Conservation (phyloP, 1,140 invertebrate genomes). For the Archivesica marissinica region DNA sequence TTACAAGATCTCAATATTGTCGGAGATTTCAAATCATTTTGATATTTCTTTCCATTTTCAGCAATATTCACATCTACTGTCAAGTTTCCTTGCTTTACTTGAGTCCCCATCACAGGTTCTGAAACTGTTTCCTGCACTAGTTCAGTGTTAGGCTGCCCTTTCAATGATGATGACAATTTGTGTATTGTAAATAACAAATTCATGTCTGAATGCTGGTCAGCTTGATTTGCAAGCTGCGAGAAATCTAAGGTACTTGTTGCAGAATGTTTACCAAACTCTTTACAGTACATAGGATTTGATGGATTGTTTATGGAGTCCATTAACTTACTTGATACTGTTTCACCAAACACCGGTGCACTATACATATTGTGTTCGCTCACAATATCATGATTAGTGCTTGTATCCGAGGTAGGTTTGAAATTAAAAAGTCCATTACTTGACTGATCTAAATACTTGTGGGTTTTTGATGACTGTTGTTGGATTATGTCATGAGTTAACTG, state of each 20-base stretch:
- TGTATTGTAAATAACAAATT: constrained; percentile 36
- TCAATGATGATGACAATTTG: constrained; percentile 48
- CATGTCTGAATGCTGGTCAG: constrained; percentile 27
- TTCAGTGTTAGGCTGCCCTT: neutral
- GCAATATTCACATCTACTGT: constrained; percentile 1
- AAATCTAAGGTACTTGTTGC: constrained; percentile 26
- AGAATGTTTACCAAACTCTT: constrained; percentile 34
- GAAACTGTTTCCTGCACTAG: neutral
- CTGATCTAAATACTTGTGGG: constrained; percentile 8
- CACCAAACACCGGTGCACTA: constrained; percentile 10
- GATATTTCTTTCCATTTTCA: neutral
- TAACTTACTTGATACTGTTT: constrained; percentile 26
- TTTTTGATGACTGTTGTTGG: constrained; percentile 53
- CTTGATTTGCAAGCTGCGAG: constrained; percentile 46
- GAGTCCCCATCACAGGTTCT: constrained; percentile 4
- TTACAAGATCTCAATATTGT: neutral
- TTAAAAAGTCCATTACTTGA: constrained; percentile 1
- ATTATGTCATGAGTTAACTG: constrained; percentile 64
- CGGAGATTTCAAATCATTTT: constrained; percentile 9
- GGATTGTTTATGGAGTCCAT: constrained; percentile 41
- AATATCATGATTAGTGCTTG: neutral
- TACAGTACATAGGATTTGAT: constrained; percentile 34
- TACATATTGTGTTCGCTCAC: neutral
- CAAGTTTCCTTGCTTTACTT: neutral
- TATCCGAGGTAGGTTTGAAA: constrained; percentile 25